A percentile compares a stretch with the other conserved stretches of the same genome.
Conservation (phyloP, 1,140 invertebrate genomes). For the Heterodera schachtii region DNA sequence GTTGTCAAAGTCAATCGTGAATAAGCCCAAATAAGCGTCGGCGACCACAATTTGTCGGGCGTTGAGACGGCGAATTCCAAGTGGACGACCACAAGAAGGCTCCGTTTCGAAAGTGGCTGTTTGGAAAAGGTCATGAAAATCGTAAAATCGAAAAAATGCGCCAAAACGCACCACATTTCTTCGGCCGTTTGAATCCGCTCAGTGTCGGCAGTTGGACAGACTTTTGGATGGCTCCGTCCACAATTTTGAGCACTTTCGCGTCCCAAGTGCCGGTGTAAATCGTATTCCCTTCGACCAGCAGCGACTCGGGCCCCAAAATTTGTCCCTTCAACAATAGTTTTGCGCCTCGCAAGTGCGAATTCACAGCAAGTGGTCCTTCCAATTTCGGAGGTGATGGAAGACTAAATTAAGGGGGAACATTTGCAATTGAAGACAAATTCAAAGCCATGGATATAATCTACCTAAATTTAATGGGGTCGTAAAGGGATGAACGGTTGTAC, state of each 20-base stretch:
- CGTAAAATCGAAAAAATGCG: neutral
- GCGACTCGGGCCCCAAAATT: constrained; percentile 58
- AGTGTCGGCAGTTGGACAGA: constrained; percentile 41
- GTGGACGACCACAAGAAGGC: constrained; percentile 53
- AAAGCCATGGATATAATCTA: too few species aligned
- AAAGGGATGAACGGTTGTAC: too few species aligned
- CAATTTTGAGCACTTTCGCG: constrained; percentile 60
- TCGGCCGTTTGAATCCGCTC: constrained; percentile 21
- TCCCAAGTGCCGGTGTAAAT: constrained; percentile 59
- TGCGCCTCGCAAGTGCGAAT: constrained; percentile 44
- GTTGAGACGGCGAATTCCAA: constrained; percentile 60
- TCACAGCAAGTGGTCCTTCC: constrained; percentile 41
- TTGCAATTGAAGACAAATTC: too few species aligned
- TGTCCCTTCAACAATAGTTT: constrained; percentile 52
- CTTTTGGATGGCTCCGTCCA: constrained; percentile 52
- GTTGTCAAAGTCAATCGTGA: constrained; percentile 52
- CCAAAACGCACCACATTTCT: neutral
- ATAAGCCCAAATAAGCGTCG: constrained; percentile 59
- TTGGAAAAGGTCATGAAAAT: too few species aligned
- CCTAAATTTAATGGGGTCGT: too few species aligned
- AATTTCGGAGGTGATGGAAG: constrained; percentile 49
- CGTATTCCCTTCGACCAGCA: constrained; percentile 57
- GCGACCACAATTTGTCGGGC: constrained; percentile 51
- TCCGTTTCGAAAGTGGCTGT: constrained; percentile 50
- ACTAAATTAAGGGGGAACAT: constrained; percentile 27